Evolutionary conservation across 2,888 invertebrate genomes (phyloP).

Genomic region (Patella ulyssiponensis): DNA sequence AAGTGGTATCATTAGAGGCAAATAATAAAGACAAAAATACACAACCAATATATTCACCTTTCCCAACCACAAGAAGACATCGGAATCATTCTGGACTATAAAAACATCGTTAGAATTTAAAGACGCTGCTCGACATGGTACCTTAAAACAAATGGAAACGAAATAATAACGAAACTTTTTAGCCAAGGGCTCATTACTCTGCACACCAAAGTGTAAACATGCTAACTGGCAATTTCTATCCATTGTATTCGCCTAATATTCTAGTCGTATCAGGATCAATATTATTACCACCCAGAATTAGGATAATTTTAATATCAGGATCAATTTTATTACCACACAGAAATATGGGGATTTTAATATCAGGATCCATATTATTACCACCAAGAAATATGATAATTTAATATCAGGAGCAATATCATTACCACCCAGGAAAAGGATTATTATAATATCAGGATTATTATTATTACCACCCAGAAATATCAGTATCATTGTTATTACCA

Average conservation of each 20-base stretch:
- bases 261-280: too few relatives aligned
- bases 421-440: not conserved
- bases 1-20: not conserved
- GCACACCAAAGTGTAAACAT: too few relatives aligned
- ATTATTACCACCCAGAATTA: too few relatives aligned
- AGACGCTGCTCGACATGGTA: slow-evolving; percentile 74
- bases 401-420: not conserved
- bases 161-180: too few relatives aligned
- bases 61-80: slow-evolving; percentile 88
- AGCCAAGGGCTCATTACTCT: too few relatives aligned
- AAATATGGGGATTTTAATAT: not conserved
- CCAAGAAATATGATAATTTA: not conserved
- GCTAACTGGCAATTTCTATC: too few relatives aligned
- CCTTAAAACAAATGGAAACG: slow-evolving; percentile 30
- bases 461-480: too few relatives aligned
- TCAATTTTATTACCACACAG: not conserved
- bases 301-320: not conserved
- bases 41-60: slow-evolving; percentile 38
- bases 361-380: not conserved
- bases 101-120: slow-evolving; percentile 87
- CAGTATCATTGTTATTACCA: not conserved
- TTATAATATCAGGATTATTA: too few relatives aligned
- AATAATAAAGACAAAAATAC: slow-evolving; percentile 71
- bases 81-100: slow-evolving; percentile 78
- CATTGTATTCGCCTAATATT: too few relatives aligned